Base-by-base conservation (phyloP, 2,113 vertebrate species). In the Plecturocebus donacophilus region DNA sequence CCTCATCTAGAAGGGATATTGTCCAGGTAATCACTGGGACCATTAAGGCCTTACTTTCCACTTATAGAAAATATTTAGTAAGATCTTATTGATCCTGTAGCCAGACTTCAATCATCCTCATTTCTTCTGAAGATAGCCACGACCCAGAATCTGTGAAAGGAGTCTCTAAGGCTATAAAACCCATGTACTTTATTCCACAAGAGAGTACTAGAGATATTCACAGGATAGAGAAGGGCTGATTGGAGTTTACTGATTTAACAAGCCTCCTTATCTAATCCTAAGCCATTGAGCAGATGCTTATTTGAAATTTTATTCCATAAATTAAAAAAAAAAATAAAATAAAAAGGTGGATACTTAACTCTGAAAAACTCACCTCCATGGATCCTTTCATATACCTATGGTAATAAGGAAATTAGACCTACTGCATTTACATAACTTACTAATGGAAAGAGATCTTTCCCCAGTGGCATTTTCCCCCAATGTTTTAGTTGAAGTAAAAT, bases 11-110 rank as follows among this genome's bases (percentile, higher is more conserved):
- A 81, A 82, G 42, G 27, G 27, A 47, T 54, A 47, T 66, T 94
- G 49, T 94, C 52, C 64, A 80, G 56, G 75, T 66, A 91, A 96
- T 76, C n/a, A 14, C 73, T 52, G 19, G 17, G 38, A 8, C 16
- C 42, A 82, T 52, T 42, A 82, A 88, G 94, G 54, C 52, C 54
- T 82, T 40, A n/a, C n/a, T 90, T 89, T 49, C 54, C 35, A 30
- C 85, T 95, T 91, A 90, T 23, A 87, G 81, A 45, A 90, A 95
- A 93, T 94, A 87, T 45, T 79, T 14, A 79, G 20, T 75, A 56
- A 84, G 0, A 5, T 6, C 38, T 66, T 42, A 90, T 35, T 89
- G 88, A 91, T 71, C 19, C 30, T 56, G 11, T 35, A 52, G 23
- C 56, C 58, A 20, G 17, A 87, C n/a, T 87, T 90, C 52, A 83